A percentile compares a stretch with the other conserved stretches of the same genome.
These are phyloP conservation scores for Gisinianus flammeolus DNA, from an alignment of 2,888 invertebrate genomes.

Conservation along the genomic window DNA sequence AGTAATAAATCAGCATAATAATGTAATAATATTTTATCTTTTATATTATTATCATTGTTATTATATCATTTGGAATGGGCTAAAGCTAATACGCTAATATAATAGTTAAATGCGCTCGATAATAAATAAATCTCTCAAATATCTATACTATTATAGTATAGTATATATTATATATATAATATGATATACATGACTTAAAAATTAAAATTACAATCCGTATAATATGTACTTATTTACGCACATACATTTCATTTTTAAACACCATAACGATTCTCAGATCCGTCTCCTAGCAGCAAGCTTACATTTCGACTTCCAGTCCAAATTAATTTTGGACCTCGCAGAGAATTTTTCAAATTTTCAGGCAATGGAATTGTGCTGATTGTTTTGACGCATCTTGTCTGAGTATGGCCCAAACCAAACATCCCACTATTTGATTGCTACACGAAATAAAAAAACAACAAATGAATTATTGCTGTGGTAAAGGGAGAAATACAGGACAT, in stretches of 20 bases:
- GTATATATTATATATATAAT: neutral
- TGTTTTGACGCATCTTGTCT: conserved; percentile 94
- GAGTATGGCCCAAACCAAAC: conserved; percentile 96
- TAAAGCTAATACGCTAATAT: neutral
- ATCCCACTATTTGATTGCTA: conserved; percentile 78
- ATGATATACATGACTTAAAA: neutral
- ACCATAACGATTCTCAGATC: conserved; percentile 86
- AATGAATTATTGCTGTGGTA: neutral
- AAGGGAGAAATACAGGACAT: neutral
- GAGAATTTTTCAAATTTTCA: conserved; percentile 71
- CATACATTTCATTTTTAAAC: too few relatives aligned
- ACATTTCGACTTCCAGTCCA: conserved; percentile 96
- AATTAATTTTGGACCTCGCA: conserved; percentile 87
- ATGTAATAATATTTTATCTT: neutral
- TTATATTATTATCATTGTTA: neutral
- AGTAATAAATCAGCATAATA: neutral
- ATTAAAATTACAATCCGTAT: neutral
- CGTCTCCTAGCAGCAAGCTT: conserved; percentile 92
- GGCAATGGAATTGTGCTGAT: conserved; percentile 93
- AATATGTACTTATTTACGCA: too few relatives aligned
- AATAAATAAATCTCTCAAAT: neutral
- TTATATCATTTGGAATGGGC: neutral
- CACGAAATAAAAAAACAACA: conserved; percentile 46
- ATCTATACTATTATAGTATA: neutral
- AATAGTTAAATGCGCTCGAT: neutral